These are phyloP conservation scores for Psittacula derbiana DNA, from an alignment of 2,797 vertebrate genomes.

Conservation along the genomic window DNA sequence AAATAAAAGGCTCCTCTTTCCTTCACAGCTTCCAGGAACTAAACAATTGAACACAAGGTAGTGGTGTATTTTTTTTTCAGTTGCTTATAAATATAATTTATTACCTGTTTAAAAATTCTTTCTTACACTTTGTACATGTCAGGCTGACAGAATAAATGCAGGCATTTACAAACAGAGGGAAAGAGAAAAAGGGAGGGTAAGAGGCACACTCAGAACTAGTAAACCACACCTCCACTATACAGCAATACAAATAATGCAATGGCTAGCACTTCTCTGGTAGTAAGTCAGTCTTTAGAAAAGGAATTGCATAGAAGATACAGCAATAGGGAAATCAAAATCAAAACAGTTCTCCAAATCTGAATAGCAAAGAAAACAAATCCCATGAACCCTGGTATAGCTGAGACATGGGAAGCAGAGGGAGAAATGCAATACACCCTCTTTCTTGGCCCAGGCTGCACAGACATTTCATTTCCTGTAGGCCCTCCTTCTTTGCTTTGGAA, in stretches of 20 bases:
- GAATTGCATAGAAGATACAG: constrained; percentile 96
- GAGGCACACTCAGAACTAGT: constrained; percentile 77
- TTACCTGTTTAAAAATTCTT: constrained; percentile 99
- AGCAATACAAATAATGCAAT: constrained; percentile 79
- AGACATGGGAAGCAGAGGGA: background rate
- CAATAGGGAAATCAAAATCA: constrained; percentile 79
- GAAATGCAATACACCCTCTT: background rate
- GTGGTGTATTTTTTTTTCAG: constrained; percentile 46
- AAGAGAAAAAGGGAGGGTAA: constrained; percentile 73
- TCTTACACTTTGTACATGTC: constrained; percentile 96
- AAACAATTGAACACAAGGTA: constrained; percentile 41
- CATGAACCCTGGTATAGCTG: constrained; percentile 15
- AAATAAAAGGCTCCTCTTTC: background rate
- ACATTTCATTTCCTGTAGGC: background rate
- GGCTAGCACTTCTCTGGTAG: constrained; percentile 78
- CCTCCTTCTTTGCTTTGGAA: background rate
- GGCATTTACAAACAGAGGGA: constrained; percentile 87
- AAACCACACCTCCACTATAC: constrained; percentile 85
- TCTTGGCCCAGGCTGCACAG: background rate
- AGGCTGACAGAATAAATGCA: constrained; percentile 91
- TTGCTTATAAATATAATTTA: constrained; percentile 99
- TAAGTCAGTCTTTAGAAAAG: constrained; percentile 81
- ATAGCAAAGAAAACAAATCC: constrained; percentile 55
- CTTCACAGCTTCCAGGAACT: background rate
- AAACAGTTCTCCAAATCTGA: constrained; percentile 52